A percentile compares a stretch with the other conserved stretches of the same genome.
Evolutionary conservation across 35 echinoderm and acorn worm genomes (phyloP).

Genomic region (Diadema setosum): DNA sequence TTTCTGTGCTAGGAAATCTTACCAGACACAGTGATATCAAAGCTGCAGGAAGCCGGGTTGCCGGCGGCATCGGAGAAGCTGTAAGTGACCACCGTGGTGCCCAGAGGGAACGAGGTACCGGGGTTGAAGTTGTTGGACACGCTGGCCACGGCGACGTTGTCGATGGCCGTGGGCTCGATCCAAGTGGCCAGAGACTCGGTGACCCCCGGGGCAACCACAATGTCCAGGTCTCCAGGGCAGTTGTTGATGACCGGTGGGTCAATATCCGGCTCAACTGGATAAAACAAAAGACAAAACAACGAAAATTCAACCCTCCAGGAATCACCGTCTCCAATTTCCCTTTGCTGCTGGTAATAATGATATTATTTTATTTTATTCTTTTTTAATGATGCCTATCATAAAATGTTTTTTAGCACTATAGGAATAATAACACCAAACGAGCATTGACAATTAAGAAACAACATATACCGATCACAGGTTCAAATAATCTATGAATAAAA

Average conservation of each 20-base stretch:
- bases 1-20: neutral
- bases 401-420: too few species aligned
- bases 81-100: constrained; percentile 17
- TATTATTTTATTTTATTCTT: too few species aligned
- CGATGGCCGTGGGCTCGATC: constrained; percentile 48
- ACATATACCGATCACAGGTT: too few species aligned
- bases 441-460: too few species aligned
- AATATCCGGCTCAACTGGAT: neutral
- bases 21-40: constrained; percentile 23
- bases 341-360: too few species aligned
- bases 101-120: neutral
- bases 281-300: neutral
- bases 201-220: neutral
- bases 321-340: too few species aligned
- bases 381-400: too few species aligned
- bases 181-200: neutral
- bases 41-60: constrained; percentile 7
- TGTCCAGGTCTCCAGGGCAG: neutral
- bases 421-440: too few species aligned
- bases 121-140: neutral
- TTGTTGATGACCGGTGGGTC: constrained; percentile 15
- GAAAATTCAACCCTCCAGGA: too few species aligned
- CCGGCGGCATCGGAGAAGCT: constrained; percentile 11
- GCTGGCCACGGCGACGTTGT: constrained; percentile 19
- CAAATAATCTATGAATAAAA: too few species aligned